Base-by-base conservation (phyloP, 2,797 vertebrate species). In the Somateria mollissima region DNA sequence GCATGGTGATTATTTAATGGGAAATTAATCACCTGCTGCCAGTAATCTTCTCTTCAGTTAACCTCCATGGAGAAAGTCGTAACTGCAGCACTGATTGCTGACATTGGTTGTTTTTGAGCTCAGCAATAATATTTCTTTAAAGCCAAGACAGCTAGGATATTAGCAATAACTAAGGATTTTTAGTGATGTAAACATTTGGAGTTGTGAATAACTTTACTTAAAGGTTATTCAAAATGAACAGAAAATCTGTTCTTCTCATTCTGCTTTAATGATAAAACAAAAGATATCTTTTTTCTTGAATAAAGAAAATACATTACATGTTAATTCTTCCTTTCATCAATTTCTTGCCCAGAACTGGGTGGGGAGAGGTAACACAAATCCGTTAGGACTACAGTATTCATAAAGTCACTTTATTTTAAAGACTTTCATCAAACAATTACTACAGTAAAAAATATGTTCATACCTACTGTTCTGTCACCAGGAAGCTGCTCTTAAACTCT, bases 1-100 rank as follows among this genome's bases (percentile, higher is more conserved):
- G 69, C 45, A 39, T 39, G 41, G 49, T 78, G 65, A 80, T 84
- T 94, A 72, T 69, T 89, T 89, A 69, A 65, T 62, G n/a, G 72
- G 85, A 91, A 93, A 95, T 84, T 32, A 91, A 69, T 36, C 57
- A 85, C 69, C 57, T 85, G 41, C 54, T 94, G 65, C 11, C 22
- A 84, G 36, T 51, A 80, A 80, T 21, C 4, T 80, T 67, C 49
- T 69, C n/a, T n/a, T 18, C 74, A 45, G 84, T 89, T 82, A 93
- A 87, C 17, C 24, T 87, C 77, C 70, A 30, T 6, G 6, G 70
- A 92, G 88, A 62, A 94, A 73, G 28, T 45, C 39, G 45, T 49
- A 19, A n/a, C 47, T 95, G 37, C 51, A 73, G 41, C 16, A 74
- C n/a, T 32, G 27, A 43, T 6, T 78, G 28, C 24, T 91, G 47